Percentiles rank a stretch among this genome's conserved stretches.
These are phyloP conservation scores for Napeogenes inachia DNA, from an alignment of 2,888 invertebrate species.

Conservation along the genomic window DNA sequence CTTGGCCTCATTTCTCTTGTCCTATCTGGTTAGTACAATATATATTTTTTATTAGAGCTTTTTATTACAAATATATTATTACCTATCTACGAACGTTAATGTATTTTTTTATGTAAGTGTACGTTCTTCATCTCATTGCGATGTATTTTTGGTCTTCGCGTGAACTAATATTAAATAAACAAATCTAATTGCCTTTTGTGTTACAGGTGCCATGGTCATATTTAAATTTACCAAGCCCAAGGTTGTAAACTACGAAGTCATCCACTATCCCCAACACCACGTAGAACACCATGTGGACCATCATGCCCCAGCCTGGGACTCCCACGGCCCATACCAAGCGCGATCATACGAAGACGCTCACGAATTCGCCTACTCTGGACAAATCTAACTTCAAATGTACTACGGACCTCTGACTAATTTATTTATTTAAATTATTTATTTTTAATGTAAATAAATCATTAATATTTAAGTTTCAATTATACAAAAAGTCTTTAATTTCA, in stretches of 20 bases:
- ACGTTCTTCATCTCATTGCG: too few species aligned
- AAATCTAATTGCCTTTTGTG: slow-evolving; percentile 13
- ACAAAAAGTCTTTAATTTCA: slow-evolving; percentile 38
- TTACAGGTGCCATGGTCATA: slow-evolving; percentile 84
- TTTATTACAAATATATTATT: too few species aligned
- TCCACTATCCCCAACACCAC: slow-evolving; percentile 86
- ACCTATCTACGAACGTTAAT: too few species aligned
- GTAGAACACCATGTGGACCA: slow-evolving; percentile 84
- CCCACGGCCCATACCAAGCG: slow-evolving; percentile 80
- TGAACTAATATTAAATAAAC: background rate
- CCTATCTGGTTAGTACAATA: slow-evolving; percentile 79
- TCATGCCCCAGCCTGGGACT: slow-evolving; percentile 72
- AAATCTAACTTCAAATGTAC: slow-evolving; percentile 56
- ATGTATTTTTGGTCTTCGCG: too few species aligned
- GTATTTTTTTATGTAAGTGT: too few species aligned
- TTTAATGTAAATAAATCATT: slow-evolving; percentile 67
- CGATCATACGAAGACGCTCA: slow-evolving; percentile 77
- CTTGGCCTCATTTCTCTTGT: slow-evolving; percentile 90
- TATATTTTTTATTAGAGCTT: too few species aligned
- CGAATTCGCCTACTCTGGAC: slow-evolving; percentile 78
- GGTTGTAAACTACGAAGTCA: slow-evolving; percentile 91
- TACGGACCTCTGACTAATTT: slow-evolving; percentile 70
- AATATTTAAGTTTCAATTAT: slow-evolving; percentile 63
- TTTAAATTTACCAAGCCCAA: slow-evolving; percentile 93
- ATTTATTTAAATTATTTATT: slow-evolving; percentile 71